Conservation (phyloP, 2,888 invertebrate species). For the Apamea monoglypha region DNA sequence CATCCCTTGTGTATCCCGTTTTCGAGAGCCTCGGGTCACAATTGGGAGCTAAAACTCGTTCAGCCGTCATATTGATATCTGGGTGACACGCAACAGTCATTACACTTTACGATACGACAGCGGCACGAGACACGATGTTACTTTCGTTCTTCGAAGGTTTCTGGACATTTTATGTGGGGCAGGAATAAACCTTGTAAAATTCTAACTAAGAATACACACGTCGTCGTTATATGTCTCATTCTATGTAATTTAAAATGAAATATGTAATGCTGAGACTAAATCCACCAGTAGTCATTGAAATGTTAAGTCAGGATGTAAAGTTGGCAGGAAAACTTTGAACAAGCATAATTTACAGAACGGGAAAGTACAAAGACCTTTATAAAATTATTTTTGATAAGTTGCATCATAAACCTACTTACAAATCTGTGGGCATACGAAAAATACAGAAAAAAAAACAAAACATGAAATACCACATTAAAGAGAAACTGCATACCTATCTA, state of each 20-base stretch:
- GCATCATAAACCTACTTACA: neutral
- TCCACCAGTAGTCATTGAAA: neutral
- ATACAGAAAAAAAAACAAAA: neutral
- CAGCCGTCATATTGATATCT: conserved; percentile 71
- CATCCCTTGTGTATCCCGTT: conserved; percentile 49
- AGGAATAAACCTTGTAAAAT: neutral
- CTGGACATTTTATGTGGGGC: neutral
- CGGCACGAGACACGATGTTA: conserved; percentile 6
- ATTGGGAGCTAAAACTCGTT: conserved; percentile 46
- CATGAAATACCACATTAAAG: conserved; percentile 4
- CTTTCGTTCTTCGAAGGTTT: neutral
- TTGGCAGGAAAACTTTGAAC: neutral
- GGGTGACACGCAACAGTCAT: conserved; percentile 62
- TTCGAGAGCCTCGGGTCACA: conserved; percentile 41
- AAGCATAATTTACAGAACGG: neutral
- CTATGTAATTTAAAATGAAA: neutral
- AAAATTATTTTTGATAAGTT: neutral
- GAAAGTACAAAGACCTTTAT: neutral
- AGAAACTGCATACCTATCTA: conserved; percentile 13
- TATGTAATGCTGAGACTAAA: neutral
- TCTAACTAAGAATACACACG: neutral
- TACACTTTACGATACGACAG: conserved; percentile 52
- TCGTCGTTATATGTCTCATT: neutral
- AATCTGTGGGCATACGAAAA: neutral
- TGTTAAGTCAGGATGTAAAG: neutral